Base-by-base conservation (phyloP, 2,797 vertebrate genomes). In the Hafferia zeledoni region DNA sequence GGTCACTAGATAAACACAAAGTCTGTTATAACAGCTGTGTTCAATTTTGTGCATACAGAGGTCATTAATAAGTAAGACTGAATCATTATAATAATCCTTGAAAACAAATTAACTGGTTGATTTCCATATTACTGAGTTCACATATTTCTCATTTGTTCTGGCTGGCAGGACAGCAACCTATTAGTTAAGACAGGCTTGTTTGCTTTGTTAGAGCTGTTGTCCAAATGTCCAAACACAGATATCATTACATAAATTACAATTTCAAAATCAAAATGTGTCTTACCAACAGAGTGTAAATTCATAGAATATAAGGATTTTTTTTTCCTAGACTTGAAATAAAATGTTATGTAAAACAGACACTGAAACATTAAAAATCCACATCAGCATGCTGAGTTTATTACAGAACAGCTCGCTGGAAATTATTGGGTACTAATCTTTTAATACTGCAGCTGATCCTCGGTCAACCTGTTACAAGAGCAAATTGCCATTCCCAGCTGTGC, bases 401-500 rank as follows among this genome's bases (percentile, higher is more conserved):
- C 80, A 41, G 90, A 94, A 69, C 56, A 90, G 81, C 67, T 95
- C 81, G 0, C 56, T 87, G 41, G 78, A 95, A 94, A 94, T 94
- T 90, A 96, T 83, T 74, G 74, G 56, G 78, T 74, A 82, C 88
- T 95, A 97, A 96, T 94, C 93, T 95, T 82, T 92, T 96, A 96
- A 95, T 93, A 65, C 90, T 82, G 61, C 69, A 83, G 93, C 82
- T 96, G 91, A 95, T 96, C 95, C 88, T 63, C 88, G 74, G 94
- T 88, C 96, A 95, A 87, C 86, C 93, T 84, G 80, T 90, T 90
- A 78, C 79, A 86, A 78, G 87, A 88, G 74, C 71, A 95, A 95
- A 95, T 95, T 94, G 94, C 91, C 96, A 82, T 86, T 94, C 93
- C 93, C 88, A 95, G 93, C 96, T 94, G 90, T 82, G 93, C 90